phyloP scores from a whole-genome alignment of 2,113 vertebrate species.

The Albula glossodonta region DNA sequence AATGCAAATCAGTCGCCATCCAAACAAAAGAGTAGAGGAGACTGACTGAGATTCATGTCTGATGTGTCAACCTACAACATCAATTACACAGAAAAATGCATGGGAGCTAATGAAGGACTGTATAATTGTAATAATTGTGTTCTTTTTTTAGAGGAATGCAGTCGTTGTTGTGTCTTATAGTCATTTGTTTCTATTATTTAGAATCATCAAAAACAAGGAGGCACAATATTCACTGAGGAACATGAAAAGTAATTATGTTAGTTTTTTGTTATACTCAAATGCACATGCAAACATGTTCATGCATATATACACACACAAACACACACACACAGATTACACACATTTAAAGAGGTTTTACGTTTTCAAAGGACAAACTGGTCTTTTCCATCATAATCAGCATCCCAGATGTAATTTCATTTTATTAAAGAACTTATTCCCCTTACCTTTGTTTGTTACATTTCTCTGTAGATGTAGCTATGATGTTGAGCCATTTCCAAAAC shows the following conservation, averaged over 20 bases:
- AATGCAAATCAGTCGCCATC: slow-evolving; percentile 47
- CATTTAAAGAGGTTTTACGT: too few relatives aligned
- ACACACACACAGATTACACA: too few relatives aligned
- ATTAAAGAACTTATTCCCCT: slow-evolving; percentile 24
- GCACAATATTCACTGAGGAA: too few relatives aligned
- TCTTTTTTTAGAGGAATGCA: slow-evolving; percentile 80
- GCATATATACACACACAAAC: not conserved
- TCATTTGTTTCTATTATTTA: slow-evolving; percentile 84
- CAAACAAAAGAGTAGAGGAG: slow-evolving; percentile 46
- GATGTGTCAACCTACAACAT: slow-evolving; percentile 91
- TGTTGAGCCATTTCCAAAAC: slow-evolving; percentile 51
- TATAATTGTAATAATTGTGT: slow-evolving; percentile 77
- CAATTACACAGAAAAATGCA: slow-evolving; percentile 88
- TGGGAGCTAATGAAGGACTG: slow-evolving; percentile 87
- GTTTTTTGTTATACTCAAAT: too few relatives aligned
- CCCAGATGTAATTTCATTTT: too few relatives aligned
- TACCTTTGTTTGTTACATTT: slow-evolving; percentile 50
- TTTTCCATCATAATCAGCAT: too few relatives aligned
- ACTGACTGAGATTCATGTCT: slow-evolving; percentile 84
- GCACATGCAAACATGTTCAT: not conserved
- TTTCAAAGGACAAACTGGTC: too few relatives aligned
- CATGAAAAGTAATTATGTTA: too few relatives aligned
- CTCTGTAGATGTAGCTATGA: slow-evolving; percentile 46
- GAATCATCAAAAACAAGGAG: not conserved
- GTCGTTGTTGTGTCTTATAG: slow-evolving; percentile 79